Evolutionary conservation across 2,113 vertebrate genomes (phyloP), one percentile per base, ranked within the genome.

Genomic region (Esox niger): DNA sequence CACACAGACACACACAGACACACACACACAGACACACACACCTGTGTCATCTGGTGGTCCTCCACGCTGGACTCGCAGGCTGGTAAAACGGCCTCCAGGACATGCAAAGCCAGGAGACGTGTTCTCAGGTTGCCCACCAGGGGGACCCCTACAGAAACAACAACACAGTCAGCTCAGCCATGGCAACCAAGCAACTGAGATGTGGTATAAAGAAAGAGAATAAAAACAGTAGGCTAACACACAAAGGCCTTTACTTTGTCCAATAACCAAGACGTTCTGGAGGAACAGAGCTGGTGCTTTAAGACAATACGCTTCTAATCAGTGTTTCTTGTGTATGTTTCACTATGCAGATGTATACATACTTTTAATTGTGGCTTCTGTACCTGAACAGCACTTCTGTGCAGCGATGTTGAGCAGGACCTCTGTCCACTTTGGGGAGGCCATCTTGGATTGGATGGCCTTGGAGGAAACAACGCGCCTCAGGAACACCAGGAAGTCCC

Each of bases 391-490:
- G 86, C 95, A 98, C 69, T 98, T 99, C 84, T 99, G 97, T 31
- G 95, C 96, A 2, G 97, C 97, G 47, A 99, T 98, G 79, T 98
- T 98, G 32, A 99, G 92, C 56, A 99, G 93, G 27, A 99, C 96
- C 68, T 99, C 97, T 0, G 96, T 99, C 97, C 97, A 99, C 80
- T 99, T 99, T 0, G 97, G 96, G 23, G 96, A 98, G 23, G 97
- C 96, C 96, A 99, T 99, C 90, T 96, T 98, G 73, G 95, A 96
- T 73, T 99, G 97, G 79, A 99, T 99, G 74, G 96, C 95, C 87
- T 98, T 97, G 70, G 97, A 99, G 67, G 96, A 99, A 15, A 99
- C 96, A 20, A 99, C 97, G 76, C 97, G 90, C 57, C 97, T 87
- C 20, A 99, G 90, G 78, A 99, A 99, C 78, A 99, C 97, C 21